A percentile compares a stretch with the other conserved stretches of the same genome.
These are phyloP conservation scores for Hydrozoanthus tunicans DNA, from an alignment of 64 coral and sea anemone genomes.

Conservation along the genomic window DNA sequence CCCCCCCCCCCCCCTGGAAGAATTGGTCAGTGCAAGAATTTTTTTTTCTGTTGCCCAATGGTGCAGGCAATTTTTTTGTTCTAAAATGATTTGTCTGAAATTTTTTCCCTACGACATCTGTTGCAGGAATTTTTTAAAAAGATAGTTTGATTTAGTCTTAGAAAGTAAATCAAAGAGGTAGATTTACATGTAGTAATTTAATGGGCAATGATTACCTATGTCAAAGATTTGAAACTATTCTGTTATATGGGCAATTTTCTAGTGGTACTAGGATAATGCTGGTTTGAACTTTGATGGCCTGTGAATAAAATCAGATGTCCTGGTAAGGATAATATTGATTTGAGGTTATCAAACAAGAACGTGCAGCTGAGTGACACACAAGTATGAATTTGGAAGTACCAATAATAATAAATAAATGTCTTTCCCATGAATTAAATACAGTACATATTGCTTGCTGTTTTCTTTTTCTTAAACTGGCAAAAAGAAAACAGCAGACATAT, in stretches of 20 bases:
- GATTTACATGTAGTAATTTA: background rate
- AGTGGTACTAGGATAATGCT: slow-evolving; percentile 13
- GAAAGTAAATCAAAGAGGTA: background rate
- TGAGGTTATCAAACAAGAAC: background rate
- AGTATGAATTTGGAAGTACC: slow-evolving; percentile 12
- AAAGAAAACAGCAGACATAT: slow-evolving; percentile 6
- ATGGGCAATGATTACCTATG: slow-evolving; percentile 1
- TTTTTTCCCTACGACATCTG: slow-evolving; percentile 1
- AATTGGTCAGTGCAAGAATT: background rate
- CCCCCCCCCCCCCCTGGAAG: no score
- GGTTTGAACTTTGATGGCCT: background rate
- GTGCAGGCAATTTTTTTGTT: slow-evolving; percentile 21
- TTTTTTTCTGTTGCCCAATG: background rate
- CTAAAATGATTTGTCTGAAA: background rate
- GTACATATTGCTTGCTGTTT: slow-evolving; percentile 14
- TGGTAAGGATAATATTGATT: slow-evolving; percentile 17
- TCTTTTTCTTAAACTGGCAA: slow-evolving; percentile 29
- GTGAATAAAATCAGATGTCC: slow-evolving; percentile 24
- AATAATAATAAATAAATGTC: background rate
- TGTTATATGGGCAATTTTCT: slow-evolving; percentile 7
- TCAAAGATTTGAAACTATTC: background rate
- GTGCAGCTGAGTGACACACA: background rate
- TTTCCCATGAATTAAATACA: slow-evolving; percentile 10
- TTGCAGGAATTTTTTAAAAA: background rate
- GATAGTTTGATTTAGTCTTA: background rate